Evolutionary conservation across 2,113 vertebrate genomes (phyloP), one percentile per base, ranked within the genome.

Genomic region (Arizona elegans): DNA sequence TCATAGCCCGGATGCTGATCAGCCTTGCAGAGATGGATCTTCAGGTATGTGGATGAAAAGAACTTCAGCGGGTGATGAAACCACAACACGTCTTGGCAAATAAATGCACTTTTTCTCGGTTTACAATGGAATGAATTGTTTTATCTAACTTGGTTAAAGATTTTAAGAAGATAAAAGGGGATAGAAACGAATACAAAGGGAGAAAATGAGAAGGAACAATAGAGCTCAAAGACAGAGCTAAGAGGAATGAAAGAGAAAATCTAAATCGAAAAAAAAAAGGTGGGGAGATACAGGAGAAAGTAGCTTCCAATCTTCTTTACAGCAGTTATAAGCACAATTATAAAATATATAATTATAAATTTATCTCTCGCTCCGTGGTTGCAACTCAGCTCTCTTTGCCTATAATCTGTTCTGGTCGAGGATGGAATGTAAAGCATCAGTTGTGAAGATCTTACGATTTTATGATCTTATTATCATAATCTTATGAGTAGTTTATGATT

Each of bases 1-100:
- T 99, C 93, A 99, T 99, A 29, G 99, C 99, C 15, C 97, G 99
- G 91, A 99, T 99, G 98, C 98, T 99, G 91, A 99, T 99, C 95
- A 99, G 99, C 96, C 97, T 99, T 86, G 98, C 98, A 0, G 98
- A 99, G 96, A 99, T 99, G 99, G 99, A 99, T 96, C 97, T 99
- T 89, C 99, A 99, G 99, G 99, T 99, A 97, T 52, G 91, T 75
- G 13, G 0, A n/a, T 55, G 21, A 58, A 47, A 90, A 89, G 38
- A 65, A 7, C 70, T 92, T 59, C 38, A 3, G 55, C 3, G 8
- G 2, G 38, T 3, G 23, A 62, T 13, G 56, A 59, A 89, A 47
- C 38, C 38, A 17, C 38, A 59, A 62, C 11, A 24, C 3, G 6
- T 47, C 19, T 62, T 62, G 23, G 55, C 56, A 58, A 11, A 23